Evolutionary conservation across 2,113 vertebrate genomes (phyloP).

Genomic region (Ovis canadensis): DNA sequence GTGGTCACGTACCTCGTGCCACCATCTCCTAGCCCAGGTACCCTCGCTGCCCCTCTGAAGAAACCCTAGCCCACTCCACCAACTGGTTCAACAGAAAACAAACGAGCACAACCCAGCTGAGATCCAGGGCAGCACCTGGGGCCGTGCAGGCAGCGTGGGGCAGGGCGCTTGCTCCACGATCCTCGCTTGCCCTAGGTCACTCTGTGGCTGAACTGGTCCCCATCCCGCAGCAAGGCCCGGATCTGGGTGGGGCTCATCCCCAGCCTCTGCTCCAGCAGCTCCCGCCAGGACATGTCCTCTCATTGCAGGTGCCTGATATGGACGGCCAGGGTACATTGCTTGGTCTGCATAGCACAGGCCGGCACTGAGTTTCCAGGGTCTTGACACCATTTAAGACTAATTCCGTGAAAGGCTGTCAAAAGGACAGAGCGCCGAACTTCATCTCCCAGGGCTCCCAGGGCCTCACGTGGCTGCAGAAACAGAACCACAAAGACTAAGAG

Average conservation of each 20-base stretch:
- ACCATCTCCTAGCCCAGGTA: accelerated
- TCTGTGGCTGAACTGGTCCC: too few species aligned
- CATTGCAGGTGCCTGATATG: conserved; percentile 86
- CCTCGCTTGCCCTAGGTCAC: not conserved
- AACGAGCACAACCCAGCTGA: not conserved
- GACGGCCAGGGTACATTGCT: conserved; percentile 82
- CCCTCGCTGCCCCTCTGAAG: not conserved
- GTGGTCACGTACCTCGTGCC: too few species aligned
- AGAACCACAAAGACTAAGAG: not conserved
- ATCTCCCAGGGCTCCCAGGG: conserved; percentile 28
- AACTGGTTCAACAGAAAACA: not conserved
- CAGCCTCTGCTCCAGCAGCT: conserved; percentile 74
- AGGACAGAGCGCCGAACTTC: conserved; percentile 86
- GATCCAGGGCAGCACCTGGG: not conserved
- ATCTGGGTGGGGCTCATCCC: not conserved
- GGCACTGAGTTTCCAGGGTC: conserved; percentile 89
- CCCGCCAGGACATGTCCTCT: conserved; percentile 83
- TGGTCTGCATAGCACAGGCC: conserved; percentile 78
- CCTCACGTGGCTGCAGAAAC: not conserved
- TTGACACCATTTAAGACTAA: conserved; percentile 87
- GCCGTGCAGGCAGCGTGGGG: accelerated
- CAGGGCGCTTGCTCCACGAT: not conserved
- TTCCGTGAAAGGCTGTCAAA: conserved; percentile 88
- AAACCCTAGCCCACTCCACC: not conserved
- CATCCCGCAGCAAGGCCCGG: too few species aligned